Percentiles rank a stretch among this genome's conserved stretches.
These are phyloP conservation scores for Characodon lateralis DNA, from an alignment of 2,797 vertebrate species.

Conservation along the genomic window DNA sequence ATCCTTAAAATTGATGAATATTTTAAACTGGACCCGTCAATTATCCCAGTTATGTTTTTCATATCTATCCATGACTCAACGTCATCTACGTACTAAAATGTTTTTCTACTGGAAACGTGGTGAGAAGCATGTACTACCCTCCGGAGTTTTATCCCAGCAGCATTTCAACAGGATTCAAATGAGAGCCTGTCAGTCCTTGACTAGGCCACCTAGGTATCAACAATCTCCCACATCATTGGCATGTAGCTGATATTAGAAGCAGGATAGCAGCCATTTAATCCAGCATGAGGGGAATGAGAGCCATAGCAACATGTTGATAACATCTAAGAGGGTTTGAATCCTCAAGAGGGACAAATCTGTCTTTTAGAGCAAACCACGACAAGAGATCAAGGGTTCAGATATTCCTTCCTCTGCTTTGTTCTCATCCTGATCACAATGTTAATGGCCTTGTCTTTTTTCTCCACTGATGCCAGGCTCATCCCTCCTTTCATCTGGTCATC, in stretches of 20 bases:
- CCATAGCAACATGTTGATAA: constrained; percentile 68
- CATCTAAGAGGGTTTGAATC: constrained; percentile 72
- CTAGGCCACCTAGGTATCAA: constrained; percentile 10
- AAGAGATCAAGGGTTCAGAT: constrained; percentile 31
- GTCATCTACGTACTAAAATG: neutral
- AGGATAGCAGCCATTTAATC: constrained; percentile 63
- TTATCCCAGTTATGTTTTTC: neutral
- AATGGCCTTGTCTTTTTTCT: constrained; percentile 59
- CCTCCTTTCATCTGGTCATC: constrained; percentile 60
- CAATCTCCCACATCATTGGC: constrained; percentile 42
- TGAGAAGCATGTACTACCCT: neutral
- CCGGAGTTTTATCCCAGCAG: neutral
- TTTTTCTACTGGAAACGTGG: neutral
- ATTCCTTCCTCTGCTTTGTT: constrained; percentile 41
- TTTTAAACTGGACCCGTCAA: neutral
- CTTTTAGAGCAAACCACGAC: constrained; percentile 52
- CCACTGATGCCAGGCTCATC: constrained; percentile 63
- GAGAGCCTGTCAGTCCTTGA: neutral
- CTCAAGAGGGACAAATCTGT: constrained; percentile 71
- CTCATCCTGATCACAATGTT: constrained; percentile 57
- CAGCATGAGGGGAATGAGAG: constrained; percentile 41
- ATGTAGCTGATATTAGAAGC: constrained; percentile 45
- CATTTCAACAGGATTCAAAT: constrained; percentile 9
- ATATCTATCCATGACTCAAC: neutral
- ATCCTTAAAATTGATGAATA: neutral